Percentiles rank a stretch among this genome's conserved stretches.
Conservation (phyloP, 2,113 vertebrate species). For the Heloderma charlesbogerti region DNA sequence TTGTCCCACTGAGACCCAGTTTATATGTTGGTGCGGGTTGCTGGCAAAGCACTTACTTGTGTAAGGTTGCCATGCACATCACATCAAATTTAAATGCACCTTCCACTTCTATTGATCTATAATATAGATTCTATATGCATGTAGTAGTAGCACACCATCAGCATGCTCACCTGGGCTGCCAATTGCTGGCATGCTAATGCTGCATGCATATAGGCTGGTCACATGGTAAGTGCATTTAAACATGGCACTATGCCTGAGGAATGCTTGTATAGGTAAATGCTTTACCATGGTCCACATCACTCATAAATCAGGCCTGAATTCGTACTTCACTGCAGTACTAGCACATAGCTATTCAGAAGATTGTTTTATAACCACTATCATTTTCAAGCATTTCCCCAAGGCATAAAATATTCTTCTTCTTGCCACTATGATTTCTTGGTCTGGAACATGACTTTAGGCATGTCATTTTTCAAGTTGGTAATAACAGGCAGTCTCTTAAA, state of each 20-base stretch:
- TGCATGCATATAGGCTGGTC: too few relatives aligned
- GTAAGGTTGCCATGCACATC: not conserved
- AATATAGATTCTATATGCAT: not conserved
- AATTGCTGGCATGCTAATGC: not conserved
- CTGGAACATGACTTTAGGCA: not conserved
- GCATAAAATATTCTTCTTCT: not conserved
- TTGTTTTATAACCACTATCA: not conserved
- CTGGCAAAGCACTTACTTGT: not conserved
- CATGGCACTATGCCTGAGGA: not conserved
- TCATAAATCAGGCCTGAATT: not conserved
- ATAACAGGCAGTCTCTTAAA: slow-evolving; percentile 17
- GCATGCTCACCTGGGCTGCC: not conserved
- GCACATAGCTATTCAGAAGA: not conserved
- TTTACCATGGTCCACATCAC: not conserved
- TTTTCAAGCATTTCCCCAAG: slow-evolving; percentile 33
- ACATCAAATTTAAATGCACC: not conserved
- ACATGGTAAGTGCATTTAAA: not conserved
- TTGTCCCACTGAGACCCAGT: not conserved
- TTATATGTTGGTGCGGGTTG: not conserved
- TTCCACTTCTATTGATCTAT: not conserved
- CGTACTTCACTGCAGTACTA: not conserved
- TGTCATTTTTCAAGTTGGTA: not conserved
- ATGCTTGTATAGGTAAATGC: not conserved
- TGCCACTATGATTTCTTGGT: slow-evolving; percentile 5
- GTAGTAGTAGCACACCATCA: not conserved